These are phyloP conservation scores for Xylota sylvarum DNA, from an alignment of 2,888 invertebrate genomes.

Conservation along the genomic window DNA sequence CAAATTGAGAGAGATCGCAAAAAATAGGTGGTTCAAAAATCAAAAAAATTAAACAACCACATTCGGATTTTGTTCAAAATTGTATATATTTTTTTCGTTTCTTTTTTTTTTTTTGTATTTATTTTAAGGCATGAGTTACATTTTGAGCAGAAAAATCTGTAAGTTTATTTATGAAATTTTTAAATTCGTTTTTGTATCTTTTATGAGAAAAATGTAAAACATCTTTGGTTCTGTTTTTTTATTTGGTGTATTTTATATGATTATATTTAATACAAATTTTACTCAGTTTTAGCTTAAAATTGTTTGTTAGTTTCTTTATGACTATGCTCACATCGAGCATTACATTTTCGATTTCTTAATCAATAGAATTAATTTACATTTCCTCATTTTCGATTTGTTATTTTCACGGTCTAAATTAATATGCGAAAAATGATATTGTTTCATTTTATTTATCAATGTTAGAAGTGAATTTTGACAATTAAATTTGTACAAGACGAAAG, in stretches of 20 bases:
- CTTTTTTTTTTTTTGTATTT: constrained; percentile 63
- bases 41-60: constrained; percentile 61
- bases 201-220: constrained; percentile 54
- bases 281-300: constrained; percentile 25
- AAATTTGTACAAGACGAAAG: constrained; percentile 57
- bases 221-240: constrained; percentile 28
- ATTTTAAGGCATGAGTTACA: constrained; percentile 42
- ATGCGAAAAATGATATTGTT: constrained; percentile 27
- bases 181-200: constrained; percentile 15
- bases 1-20: constrained; percentile 45
- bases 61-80: constrained; percentile 75
- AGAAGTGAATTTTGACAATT: constrained; percentile 52
- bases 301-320: constrained; percentile 40
- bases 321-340: constrained; percentile 39
- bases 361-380: constrained; percentile 23
- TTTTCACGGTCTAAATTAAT: constrained; percentile 29
- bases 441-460: constrained; percentile 34
- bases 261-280: constrained; percentile 44
- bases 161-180: constrained; percentile 44
- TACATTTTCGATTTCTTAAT: constrained; percentile 59
- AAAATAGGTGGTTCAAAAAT: constrained; percentile 39
- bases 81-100: constrained; percentile 63
- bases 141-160: constrained; percentile 42
- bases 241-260: constrained; percentile 26
- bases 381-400: constrained; percentile 47